Base-by-base conservation (phyloP, 2,888 invertebrate species). In the Acronicta alni region DNA sequence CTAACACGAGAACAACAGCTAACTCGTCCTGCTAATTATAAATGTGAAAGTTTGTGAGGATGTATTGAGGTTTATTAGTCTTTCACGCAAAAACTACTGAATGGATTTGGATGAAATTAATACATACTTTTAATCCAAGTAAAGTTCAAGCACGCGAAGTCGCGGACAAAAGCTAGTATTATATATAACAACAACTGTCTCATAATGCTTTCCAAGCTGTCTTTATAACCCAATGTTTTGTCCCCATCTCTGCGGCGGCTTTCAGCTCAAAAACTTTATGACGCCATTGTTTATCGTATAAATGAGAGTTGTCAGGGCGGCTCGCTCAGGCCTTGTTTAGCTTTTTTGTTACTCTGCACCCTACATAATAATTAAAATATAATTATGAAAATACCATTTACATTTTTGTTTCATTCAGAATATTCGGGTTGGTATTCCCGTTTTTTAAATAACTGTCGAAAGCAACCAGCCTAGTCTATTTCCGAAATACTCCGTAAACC, bases 231-330 rank as follows among this genome's bases (percentile, higher is more conserved):
- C 47, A 10, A 51, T 52, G 54, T 62, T 67, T 67, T 57, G 58
- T 72, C 51, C 54, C 38, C 55, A 42, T 44, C 46, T 61, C 53
- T 45, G 37, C 47, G 39, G 18, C 35, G 44, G 53, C 56, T 67
- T 62, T 57, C 53, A 67, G 45, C 38, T 72, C 53, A 48, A 72
- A 75, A 75, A 72, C 76, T 75, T 75, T 62, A 62, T 48, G 76
- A 62, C 53, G 45, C 45, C 53, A 58, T 75, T 72, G 76, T 72
- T 67, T 57, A 62, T 62, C 43, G 62, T 54, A 46, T 67, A 67
- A 72, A 67, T 61, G 72, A 67, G 39, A 43, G 72, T 44, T 49
- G 39, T 46, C 43, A 51, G 16, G 38, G 42, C 41, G 37, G 26
- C n/a, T 42, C 42, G 20, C 39, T 17, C 42, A 26, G 3, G 15